Evolutionary conservation across 2,113 vertebrate species (phyloP).

Genomic region (Heterocephalus glaber): DNA sequence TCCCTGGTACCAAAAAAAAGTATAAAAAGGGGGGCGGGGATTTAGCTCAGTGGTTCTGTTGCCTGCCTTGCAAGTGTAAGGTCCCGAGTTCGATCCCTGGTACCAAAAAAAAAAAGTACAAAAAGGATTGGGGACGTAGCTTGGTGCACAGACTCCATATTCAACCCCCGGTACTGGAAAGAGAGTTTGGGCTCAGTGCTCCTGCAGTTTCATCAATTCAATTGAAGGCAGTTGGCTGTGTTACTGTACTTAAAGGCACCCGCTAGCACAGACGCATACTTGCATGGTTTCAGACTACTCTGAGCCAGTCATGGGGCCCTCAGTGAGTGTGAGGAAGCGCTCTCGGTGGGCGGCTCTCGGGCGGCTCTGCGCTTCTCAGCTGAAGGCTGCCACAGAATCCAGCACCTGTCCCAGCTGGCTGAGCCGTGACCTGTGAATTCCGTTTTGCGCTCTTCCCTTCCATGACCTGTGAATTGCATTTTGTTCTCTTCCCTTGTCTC

Average conservation of each 20-base stretch:
- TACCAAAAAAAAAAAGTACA: background rate
- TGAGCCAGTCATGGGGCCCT: background rate
- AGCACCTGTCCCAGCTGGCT: background rate
- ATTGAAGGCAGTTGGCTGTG: background rate
- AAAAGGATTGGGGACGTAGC: background rate
- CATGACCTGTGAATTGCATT: background rate
- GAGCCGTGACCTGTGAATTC: background rate
- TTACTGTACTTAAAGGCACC: background rate
- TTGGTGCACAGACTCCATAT: background rate
- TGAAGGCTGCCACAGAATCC: background rate
- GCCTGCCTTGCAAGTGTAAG: too few relatives aligned
- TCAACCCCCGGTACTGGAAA: background rate
- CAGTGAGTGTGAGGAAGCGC: background rate
- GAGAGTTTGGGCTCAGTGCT: background rate
- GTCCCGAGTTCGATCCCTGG: too few relatives aligned
- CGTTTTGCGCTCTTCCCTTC: too few relatives aligned
- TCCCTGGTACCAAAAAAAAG: too few relatives aligned
- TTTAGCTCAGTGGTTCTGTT: too few relatives aligned
- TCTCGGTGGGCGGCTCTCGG: background rate
- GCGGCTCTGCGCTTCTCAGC: background rate
- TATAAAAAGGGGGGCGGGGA: too few relatives aligned
- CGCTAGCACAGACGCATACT: background rate
- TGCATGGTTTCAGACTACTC: background rate
- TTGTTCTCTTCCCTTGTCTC: conserved; percentile 25
- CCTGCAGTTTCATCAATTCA: background rate